Conservation (phyloP, 2,113 vertebrate genomes). For the Columbina picui region DNA sequence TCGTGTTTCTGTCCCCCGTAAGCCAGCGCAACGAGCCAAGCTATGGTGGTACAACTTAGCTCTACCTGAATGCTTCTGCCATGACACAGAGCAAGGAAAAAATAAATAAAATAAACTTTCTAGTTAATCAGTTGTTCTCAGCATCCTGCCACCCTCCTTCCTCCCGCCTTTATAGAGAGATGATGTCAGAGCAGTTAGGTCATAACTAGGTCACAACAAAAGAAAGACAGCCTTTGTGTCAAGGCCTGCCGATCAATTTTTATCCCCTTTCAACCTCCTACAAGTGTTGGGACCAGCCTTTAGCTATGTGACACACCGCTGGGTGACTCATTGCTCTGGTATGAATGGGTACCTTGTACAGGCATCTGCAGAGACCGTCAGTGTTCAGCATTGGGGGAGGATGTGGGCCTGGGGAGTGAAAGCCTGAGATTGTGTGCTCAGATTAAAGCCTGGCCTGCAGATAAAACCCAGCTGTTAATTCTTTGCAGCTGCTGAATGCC, state of each 20-base stretch:
- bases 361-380: neutral
- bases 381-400: neutral
- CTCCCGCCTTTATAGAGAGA: neutral
- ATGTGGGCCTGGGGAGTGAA: neutral
- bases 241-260: neutral
- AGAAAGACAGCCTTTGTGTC: neutral
- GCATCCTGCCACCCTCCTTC: neutral
- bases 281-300: neutral
- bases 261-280: neutral
- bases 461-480: slow-evolving; percentile 29
- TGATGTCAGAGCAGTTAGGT: slow-evolving; percentile 12
- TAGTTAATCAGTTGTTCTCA: neutral
- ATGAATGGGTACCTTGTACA: slow-evolving; percentile 64
- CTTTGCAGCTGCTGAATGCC: neutral
- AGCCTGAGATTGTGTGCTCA: slow-evolving; percentile 38
- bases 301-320: neutral
- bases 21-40: neutral
- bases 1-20: neutral
- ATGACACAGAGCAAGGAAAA: neutral
- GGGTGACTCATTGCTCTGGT: slow-evolving; percentile 42
- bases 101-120: neutral
- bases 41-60: neutral
- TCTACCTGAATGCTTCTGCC: slow-evolving; percentile 10
- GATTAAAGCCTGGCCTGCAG: slow-evolving; percentile 3
- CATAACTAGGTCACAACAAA: neutral